phyloP scores from a whole-genome alignment of 2,888 invertebrate species.

The Sceliomorpha sp. region DNA sequence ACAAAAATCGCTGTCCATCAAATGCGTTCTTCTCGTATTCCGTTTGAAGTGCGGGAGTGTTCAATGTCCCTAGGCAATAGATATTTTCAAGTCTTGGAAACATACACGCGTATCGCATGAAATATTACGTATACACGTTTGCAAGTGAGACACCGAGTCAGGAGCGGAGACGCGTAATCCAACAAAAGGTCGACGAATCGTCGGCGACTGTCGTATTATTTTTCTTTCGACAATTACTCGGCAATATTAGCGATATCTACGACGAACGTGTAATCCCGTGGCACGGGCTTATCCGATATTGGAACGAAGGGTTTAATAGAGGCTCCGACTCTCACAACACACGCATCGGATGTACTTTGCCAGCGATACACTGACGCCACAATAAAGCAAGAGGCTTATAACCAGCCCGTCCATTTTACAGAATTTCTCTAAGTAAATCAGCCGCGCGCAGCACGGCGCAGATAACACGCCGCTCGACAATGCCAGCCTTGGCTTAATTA shows the following conservation, averaged over 20 bases:
- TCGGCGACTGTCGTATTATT: slow-evolving; percentile 39
- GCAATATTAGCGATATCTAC: slow-evolving; percentile 62
- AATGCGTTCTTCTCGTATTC: too few species aligned
- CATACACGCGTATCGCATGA: too few species aligned
- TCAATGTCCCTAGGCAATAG: too few species aligned
- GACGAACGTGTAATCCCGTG: slow-evolving; percentile 58
- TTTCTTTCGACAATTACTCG: slow-evolving; percentile 57
- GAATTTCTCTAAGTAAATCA: slow-evolving; percentile 72
- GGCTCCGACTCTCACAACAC: slow-evolving; percentile 36
- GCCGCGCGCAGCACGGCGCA: slow-evolving; percentile 61
- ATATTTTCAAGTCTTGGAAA: too few species aligned
- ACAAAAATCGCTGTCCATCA: too few species aligned
- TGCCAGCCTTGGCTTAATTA: slow-evolving; percentile 72
- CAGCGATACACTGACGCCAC: slow-evolving; percentile 48
- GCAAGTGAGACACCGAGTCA: too few species aligned
- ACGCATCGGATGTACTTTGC: slow-evolving; percentile 4
- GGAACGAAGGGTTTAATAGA: slow-evolving; percentile 59
- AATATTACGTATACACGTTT: too few species aligned
- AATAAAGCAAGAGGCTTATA: slow-evolving; percentile 66
- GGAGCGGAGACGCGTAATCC: too few species aligned
- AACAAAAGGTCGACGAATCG: too few species aligned
- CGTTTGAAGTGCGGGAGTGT: too few species aligned
- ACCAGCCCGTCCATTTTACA: slow-evolving; percentile 66
- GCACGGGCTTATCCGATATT: slow-evolving; percentile 50
- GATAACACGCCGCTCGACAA: slow-evolving; percentile 64